Evolutionary conservation across 30 jellyfish, hydroid and myxozoan species (phyloP).

Genomic region (Cassiopea andromeda): DNA sequence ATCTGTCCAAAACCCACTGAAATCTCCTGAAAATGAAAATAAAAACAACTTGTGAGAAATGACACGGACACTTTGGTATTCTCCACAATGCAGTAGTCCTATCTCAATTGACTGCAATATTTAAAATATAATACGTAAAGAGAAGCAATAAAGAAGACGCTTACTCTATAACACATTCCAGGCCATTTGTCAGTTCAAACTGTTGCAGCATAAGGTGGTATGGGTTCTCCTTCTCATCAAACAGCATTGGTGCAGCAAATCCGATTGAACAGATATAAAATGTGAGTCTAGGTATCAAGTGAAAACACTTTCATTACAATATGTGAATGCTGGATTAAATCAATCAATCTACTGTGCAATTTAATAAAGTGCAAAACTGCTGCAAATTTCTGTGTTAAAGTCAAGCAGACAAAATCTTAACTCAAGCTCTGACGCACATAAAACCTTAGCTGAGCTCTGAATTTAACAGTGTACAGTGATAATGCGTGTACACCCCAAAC

Average conservation of each 20-base stretch:
- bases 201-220: constrained; percentile 92
- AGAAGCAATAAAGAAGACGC: neutral
- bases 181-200: constrained; percentile 74
- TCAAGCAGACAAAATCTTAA: too few species aligned
- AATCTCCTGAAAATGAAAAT: constrained; percentile 54
- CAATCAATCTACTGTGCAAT: too few species aligned
- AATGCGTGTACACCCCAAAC: too few species aligned
- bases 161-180: constrained; percentile 76
- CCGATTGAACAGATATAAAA: constrained; percentile 91
- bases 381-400: too few species aligned
- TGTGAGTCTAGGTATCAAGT: constrained; percentile 63
- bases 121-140: too few species aligned
- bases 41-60: neutral
- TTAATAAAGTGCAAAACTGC: too few species aligned
- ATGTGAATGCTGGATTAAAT: too few species aligned
- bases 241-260: constrained; percentile 85
- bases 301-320: neutral
- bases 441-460: too few species aligned
- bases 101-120: too few species aligned
- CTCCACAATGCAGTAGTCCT: too few species aligned
- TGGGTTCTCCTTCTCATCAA: constrained; percentile 83
- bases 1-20: constrained; percentile 65
- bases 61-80: neutral
- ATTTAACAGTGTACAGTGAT: too few species aligned
- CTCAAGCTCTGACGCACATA: too few species aligned